phyloP scores from a whole-genome alignment of 1,140 invertebrate species.

The Orchesella cincta region DNA sequence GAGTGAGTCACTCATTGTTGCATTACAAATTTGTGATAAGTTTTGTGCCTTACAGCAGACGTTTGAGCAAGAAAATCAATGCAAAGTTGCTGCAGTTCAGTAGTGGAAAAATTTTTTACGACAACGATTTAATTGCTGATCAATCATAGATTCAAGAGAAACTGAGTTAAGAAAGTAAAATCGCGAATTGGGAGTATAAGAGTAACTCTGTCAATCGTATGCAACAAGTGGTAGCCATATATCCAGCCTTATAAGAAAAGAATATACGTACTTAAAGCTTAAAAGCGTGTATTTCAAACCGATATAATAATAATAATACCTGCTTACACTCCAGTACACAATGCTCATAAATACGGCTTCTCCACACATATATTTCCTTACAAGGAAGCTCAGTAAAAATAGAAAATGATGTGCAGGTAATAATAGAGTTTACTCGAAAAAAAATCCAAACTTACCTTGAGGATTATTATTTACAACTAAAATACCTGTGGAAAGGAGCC shows the following conservation, averaged over 20 bases:
- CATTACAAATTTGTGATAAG: no score
- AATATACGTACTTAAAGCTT: background rate
- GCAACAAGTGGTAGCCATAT: constrained; percentile 15
- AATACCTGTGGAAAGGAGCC: background rate
- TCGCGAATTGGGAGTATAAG: no score
- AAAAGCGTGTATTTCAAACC: background rate
- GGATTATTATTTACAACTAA: background rate
- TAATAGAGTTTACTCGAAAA: background rate
- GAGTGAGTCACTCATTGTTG: no score
- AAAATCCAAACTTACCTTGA: background rate
- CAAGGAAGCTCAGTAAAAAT: background rate
- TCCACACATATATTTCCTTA: background rate
- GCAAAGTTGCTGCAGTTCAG: no score
- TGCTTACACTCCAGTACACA: background rate
- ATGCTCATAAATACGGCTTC: background rate
- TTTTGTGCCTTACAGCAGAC: no score
- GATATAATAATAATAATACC: background rate
- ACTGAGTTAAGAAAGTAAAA: no score
- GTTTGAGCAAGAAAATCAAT: no score
- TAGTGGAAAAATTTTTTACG: no score
- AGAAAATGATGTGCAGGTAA: background rate
- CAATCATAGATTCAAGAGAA: no score
- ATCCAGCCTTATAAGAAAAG: background rate
- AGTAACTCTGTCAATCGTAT: no score
- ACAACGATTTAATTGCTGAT: no score